A percentile compares a stretch with the other conserved stretches of the same genome.
Evolutionary conservation across 2,888 invertebrate species (phyloP).

Genomic region (Caenorhabditis uteleia): DNA sequence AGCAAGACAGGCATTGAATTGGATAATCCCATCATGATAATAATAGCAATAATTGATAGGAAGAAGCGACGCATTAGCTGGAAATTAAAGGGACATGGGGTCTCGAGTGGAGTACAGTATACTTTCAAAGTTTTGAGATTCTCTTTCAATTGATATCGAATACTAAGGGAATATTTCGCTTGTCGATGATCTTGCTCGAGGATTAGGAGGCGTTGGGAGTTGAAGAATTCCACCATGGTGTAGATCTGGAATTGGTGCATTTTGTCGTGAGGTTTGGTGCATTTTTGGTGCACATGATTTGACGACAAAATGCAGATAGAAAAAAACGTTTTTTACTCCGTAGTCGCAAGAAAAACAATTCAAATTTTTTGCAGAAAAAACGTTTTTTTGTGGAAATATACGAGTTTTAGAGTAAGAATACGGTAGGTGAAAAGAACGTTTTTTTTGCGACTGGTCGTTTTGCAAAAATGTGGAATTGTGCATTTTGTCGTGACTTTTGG

Average conservation of each 20-base stretch:
- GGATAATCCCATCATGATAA: constrained; percentile 28
- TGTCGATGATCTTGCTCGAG: constrained; percentile 27
- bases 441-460: no score
- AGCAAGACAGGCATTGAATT: constrained; percentile 33
- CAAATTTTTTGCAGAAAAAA: background rate
- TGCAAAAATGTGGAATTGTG: background rate
- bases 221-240: constrained; percentile 24
- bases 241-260: constrained; percentile 20
- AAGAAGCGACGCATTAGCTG: constrained; percentile 38
- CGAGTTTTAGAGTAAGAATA: no score
- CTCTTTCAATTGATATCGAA: constrained; percentile 36
- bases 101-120: no score
- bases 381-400: background rate
- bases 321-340: no score
- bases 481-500: no score
- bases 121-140: constrained; percentile 33
- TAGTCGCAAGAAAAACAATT: no score
- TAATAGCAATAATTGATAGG: constrained; percentile 17
- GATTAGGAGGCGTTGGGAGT: constrained; percentile 11
- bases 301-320: no score
- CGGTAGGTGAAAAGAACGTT: no score
- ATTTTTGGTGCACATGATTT: no score
- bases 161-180: constrained; percentile 30
- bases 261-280: no score
- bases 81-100: background rate